Conservation (phyloP, 2,888 invertebrate species). For the Trisateles emortualis region DNA sequence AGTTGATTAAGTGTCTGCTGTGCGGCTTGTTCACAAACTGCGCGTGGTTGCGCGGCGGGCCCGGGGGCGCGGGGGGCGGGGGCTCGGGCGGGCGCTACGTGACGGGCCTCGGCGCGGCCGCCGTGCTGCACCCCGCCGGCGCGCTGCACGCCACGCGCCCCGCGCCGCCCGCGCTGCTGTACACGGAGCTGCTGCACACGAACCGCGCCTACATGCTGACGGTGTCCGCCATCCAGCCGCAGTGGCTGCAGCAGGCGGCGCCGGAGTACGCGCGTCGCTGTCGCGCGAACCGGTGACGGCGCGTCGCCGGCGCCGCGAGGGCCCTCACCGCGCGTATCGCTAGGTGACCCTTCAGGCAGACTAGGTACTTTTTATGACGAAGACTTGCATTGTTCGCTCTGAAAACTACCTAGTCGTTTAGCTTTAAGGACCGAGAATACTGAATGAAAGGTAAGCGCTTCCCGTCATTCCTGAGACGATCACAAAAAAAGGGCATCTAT, state of each 20-base stretch:
- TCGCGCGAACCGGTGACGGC: conserved; percentile 69
- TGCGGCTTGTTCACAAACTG: conserved; percentile 95
- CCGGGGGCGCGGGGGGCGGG: conserved; percentile 77
- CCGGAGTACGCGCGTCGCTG: conserved; percentile 74
- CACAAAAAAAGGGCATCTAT: no score
- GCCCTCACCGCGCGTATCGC: background rate
- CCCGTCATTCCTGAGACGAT: no score
- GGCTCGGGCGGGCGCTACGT: conserved; percentile 80
- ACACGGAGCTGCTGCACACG: conserved; percentile 95
- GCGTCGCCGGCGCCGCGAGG: background rate
- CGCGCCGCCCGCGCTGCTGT: conserved; percentile 91
- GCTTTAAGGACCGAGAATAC: background rate
- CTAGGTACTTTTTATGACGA: background rate
- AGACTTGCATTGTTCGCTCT: background rate
- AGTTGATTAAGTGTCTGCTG: conserved; percentile 91
- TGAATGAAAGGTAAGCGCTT: no score
- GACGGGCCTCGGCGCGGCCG: conserved; percentile 76
- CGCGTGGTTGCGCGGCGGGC: conserved; percentile 90
- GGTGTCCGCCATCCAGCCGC: conserved; percentile 91
- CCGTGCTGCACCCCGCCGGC: conserved; percentile 94
- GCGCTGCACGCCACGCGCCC: conserved; percentile 88
- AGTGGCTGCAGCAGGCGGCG: conserved; percentile 89
- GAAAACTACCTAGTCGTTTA: background rate
- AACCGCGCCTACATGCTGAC: conserved; percentile 93
- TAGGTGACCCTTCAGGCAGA: background rate